A percentile compares a stretch with the other conserved stretches of the same genome.
Conservation (phyloP, 2,888 invertebrate genomes). For the Ditula angustiorana region DNA sequence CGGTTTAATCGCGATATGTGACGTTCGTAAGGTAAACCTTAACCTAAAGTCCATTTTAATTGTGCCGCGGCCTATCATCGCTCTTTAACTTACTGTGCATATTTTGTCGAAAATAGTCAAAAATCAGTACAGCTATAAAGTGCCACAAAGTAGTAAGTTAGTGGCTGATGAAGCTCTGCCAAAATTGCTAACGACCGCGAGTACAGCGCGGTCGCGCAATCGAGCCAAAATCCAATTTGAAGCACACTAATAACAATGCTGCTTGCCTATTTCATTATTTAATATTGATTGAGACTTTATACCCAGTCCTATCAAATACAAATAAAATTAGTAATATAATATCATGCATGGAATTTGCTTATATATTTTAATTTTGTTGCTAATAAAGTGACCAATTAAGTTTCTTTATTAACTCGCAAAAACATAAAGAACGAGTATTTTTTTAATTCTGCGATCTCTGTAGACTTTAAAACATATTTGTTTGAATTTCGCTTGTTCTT, state of each 20-base stretch:
- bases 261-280: slow-evolving; percentile 53
- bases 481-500: no score
- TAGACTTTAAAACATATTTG: no score
- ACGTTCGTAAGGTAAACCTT: no score
- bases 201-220: slow-evolving; percentile 70
- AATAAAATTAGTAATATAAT: neutral
- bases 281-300: neutral
- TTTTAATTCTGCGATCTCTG: no score
- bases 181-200: slow-evolving; percentile 83
- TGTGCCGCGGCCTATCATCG: no score
- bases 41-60: no score
- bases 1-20: no score
- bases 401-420: no score
- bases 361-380: neutral
- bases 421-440: no score
- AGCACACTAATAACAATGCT: slow-evolving; percentile 71
- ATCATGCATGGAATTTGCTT: no score
- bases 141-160: slow-evolving; percentile 71
- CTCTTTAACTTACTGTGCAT: no score
- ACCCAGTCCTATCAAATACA: neutral
- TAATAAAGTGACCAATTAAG: no score
- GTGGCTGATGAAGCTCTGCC: slow-evolving; percentile 71
- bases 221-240: slow-evolving; percentile 83
- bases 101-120: slow-evolving; percentile 32
- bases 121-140: slow-evolving; percentile 57